Evolutionary conservation across 1,140 invertebrate genomes (phyloP).

Genomic region (Drosophila ananassae): DNA sequence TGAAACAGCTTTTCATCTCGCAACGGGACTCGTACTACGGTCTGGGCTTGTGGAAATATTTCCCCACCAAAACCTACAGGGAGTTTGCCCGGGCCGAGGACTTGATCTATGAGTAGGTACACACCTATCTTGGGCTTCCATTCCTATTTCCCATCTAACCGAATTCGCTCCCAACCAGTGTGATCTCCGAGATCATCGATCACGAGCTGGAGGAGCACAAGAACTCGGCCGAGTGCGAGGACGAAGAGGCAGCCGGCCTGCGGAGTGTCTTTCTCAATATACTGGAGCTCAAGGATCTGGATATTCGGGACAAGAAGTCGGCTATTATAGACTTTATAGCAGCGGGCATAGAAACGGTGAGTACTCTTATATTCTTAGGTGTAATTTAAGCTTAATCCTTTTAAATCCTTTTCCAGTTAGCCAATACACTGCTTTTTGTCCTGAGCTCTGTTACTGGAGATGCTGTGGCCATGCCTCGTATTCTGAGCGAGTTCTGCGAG

Average conservation of each 20-base stretch:
- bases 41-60: conserved; percentile 92
- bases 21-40: conserved; percentile 92
- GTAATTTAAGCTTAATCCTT: background rate
- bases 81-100: conserved; percentile 91
- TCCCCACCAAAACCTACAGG: conserved; percentile 89
- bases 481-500: conserved; percentile 90
- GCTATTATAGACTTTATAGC: conserved; percentile 94
- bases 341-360: conserved; percentile 93
- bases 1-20: conserved; percentile 90
- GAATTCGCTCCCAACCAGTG: conserved; percentile 84
- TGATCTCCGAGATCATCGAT: conserved; percentile 91
- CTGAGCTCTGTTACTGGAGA: conserved; percentile 90
- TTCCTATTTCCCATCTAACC: conserved; percentile 26
- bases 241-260: conserved; percentile 85
- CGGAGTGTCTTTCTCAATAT: conserved; percentile 91
- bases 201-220: conserved; percentile 84
- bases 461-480: conserved; percentile 88
- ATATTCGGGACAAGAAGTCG: conserved; percentile 92
- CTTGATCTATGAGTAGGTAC: conserved; percentile 88
- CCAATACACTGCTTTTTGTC: conserved; percentile 92
- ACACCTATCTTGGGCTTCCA: conserved; percentile 12
- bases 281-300: conserved; percentile 88
- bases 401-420: conserved; percentile 86
- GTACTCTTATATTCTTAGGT: conserved; percentile 1
- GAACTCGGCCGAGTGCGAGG: conserved; percentile 75